Conservation (phyloP, 2,113 vertebrate species). For the Oryzias curvinotus region DNA sequence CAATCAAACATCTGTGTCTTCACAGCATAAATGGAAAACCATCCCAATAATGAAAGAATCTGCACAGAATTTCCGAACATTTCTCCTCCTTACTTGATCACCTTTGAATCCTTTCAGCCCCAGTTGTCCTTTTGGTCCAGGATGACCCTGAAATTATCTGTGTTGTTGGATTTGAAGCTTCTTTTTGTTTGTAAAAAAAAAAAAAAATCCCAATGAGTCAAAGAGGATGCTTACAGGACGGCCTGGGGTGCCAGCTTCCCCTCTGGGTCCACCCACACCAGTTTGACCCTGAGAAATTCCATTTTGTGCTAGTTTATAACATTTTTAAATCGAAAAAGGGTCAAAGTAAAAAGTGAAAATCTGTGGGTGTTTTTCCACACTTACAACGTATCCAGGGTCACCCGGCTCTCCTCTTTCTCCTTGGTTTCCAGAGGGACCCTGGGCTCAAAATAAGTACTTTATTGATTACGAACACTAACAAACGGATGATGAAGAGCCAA, state of each 20-base stretch:
- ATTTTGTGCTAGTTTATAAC: conserved; percentile 10
- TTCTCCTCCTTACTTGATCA: conserved; percentile 83
- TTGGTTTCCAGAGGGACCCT: conserved; percentile 86
- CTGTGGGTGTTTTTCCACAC: conserved; percentile 45
- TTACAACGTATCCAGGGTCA: conserved; percentile 88
- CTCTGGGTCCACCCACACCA: conserved; percentile 87
- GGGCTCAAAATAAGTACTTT: conserved; percentile 20
- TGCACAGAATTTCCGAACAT: background rate
- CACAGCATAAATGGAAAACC: background rate
- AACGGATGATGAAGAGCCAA: background rate
- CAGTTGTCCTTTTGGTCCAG: conserved; percentile 84
- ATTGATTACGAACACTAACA: conserved; percentile 1
- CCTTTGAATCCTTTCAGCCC: conserved; percentile 95
- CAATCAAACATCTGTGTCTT: conserved; percentile 14
- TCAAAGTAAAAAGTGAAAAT: background rate
- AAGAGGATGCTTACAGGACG: conserved; percentile 84
- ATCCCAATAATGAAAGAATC: background rate
- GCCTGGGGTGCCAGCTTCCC: conserved; percentile 86
- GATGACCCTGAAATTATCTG: conserved; percentile 81
- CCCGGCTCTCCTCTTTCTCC: conserved; percentile 89
- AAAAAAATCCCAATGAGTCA: conserved; percentile 4
- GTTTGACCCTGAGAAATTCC: conserved; percentile 80
- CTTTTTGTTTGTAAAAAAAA: background rate
- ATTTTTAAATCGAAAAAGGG: background rate
- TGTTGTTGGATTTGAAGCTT: conserved; percentile 17